phyloP scores from a whole-genome alignment of 2,113 vertebrate species.

The Lontra canadensis region DNA sequence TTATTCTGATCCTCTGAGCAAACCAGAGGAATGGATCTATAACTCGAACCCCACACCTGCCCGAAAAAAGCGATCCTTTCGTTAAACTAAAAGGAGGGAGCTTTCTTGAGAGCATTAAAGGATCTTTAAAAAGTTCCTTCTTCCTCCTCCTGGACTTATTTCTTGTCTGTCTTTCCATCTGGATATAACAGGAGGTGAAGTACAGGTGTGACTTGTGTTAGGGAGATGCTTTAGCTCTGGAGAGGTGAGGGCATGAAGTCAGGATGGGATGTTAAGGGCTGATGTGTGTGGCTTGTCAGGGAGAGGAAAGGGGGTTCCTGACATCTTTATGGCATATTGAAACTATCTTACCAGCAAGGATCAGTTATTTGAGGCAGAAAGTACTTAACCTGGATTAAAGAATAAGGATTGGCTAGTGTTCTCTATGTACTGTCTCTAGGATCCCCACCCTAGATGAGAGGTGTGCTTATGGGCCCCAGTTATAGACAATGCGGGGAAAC shows the following conservation, averaged over 20 bases:
- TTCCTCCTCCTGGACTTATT: background rate
- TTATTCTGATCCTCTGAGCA: background rate
- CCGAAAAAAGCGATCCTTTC: background rate
- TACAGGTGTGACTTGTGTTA: background rate
- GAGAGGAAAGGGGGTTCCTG: background rate
- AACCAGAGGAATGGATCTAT: background rate
- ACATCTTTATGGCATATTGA: background rate
- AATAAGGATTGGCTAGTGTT: background rate
- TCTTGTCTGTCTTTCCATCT: background rate
- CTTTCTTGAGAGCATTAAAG: background rate
- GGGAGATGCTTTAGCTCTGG: background rate
- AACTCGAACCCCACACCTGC: background rate
- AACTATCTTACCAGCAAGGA: background rate
- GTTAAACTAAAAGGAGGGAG: background rate
- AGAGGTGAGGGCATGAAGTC: background rate
- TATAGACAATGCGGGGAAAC: background rate
- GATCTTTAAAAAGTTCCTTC: background rate
- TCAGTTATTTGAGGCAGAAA: background rate
- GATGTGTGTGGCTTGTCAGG: background rate
- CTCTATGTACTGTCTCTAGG: background rate
- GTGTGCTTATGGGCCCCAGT: rapidly evolving
- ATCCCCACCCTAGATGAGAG: background rate
- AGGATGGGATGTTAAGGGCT: background rate
- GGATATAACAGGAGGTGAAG: background rate
- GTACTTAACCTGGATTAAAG: background rate